phyloP scores from a whole-genome alignment of 2,113 vertebrate species.

The Leiothrix lutea region DNA sequence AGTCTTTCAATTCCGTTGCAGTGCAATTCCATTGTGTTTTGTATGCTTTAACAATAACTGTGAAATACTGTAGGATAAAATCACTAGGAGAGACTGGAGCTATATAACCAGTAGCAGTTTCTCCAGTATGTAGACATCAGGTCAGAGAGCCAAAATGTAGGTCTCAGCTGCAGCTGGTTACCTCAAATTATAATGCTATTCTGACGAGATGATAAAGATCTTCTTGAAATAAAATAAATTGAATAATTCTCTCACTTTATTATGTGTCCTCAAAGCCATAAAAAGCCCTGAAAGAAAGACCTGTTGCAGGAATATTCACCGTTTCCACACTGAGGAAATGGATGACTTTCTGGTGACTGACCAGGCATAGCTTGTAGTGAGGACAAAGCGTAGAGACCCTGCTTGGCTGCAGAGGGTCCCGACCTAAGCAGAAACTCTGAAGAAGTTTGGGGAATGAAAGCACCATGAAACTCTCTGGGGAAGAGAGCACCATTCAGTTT shows the following conservation, averaged over 20 bases:
- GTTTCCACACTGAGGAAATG: background rate
- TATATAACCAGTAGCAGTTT: background rate
- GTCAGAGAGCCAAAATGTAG: background rate
- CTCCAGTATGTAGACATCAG: background rate
- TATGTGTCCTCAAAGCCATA: background rate
- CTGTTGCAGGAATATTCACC: background rate
- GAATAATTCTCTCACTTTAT: background rate
- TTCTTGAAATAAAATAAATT: background rate
- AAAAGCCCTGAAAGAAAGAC: background rate
- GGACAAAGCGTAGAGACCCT: background rate
- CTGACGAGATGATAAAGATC: background rate
- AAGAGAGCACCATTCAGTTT: rapidly evolving
- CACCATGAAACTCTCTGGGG: background rate
- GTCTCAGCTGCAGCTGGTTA: background rate
- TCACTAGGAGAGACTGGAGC: background rate
- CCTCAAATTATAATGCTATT: background rate
- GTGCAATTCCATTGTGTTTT: background rate
- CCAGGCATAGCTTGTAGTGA: background rate
- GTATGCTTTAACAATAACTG: background rate
- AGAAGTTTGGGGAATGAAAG: background rate
- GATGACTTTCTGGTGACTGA: background rate
- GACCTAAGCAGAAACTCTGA: background rate
- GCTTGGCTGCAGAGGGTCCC: background rate
- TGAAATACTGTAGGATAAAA: conserved; percentile 19
- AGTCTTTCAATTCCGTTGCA: background rate